phyloP scores from a whole-genome alignment of 2,888 invertebrate genomes.

The Plusia festucae region DNA sequence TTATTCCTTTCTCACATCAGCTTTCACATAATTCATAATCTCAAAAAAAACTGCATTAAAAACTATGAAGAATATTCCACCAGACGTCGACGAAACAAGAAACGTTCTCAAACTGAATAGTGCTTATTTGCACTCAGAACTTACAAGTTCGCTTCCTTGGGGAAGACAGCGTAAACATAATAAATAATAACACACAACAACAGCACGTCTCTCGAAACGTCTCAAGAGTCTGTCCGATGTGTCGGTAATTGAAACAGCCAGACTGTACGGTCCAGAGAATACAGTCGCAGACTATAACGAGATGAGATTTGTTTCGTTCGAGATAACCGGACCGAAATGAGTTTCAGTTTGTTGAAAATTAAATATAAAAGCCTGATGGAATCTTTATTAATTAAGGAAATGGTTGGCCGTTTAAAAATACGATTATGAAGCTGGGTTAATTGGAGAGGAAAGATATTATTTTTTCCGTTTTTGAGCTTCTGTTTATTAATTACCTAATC shows the following conservation, averaged over 20 bases:
- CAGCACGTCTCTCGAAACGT: slow-evolving; percentile 30
- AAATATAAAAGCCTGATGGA: background rate
- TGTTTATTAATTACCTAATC: background rate
- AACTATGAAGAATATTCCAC: background rate
- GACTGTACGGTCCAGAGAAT: slow-evolving; percentile 15
- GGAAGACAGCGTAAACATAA: slow-evolving; percentile 34
- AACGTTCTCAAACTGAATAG: slow-evolving; percentile 9
- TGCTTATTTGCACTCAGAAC: background rate
- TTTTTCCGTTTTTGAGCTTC: background rate
- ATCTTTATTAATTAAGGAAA: background rate
- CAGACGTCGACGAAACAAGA: background rate
- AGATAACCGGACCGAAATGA: slow-evolving; percentile 36
- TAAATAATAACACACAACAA: slow-evolving; percentile 28
- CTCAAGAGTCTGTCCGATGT: slow-evolving; percentile 22
- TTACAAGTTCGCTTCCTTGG: background rate
- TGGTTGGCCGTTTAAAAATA: background rate
- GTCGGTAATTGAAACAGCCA: slow-evolving; percentile 35
- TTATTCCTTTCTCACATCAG: too few relatives aligned
- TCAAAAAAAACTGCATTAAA: background rate
- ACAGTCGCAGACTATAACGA: slow-evolving; percentile 7
- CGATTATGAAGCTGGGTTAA: background rate
- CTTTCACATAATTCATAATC: too few relatives aligned
- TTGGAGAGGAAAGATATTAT: background rate
- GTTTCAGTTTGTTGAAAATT: background rate
- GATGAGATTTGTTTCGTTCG: slow-evolving; percentile 1